phyloP scores from a whole-genome alignment of 1,140 invertebrate species.

The Rhyacophila brunnea region DNA sequence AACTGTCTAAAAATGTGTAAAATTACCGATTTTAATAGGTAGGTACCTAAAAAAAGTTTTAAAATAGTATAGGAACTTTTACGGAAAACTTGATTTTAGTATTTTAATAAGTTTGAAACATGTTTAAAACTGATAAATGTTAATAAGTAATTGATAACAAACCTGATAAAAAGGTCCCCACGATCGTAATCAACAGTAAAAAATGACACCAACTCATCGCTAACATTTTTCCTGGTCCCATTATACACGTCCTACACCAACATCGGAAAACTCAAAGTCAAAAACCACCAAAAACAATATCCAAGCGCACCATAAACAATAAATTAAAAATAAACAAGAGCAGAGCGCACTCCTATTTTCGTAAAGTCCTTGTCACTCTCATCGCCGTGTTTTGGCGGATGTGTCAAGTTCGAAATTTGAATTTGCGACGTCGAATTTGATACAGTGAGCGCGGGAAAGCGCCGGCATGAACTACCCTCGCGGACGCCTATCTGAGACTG shows the following conservation, averaged over 20 bases:
- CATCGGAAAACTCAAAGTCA: conserved; percentile 4
- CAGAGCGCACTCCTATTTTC: conserved; percentile 3
- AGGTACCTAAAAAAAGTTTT: no score
- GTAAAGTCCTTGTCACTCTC: conserved; percentile 1
- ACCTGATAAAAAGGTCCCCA: conserved; percentile 11
- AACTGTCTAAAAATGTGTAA: no score
- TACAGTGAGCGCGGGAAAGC: background rate
- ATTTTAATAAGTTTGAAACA: no score
- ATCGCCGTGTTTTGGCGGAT: background rate
- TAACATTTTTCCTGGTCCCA: conserved; percentile 10
- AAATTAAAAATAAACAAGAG: conserved; percentile 20
- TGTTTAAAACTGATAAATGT: no score
- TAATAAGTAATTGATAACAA: no score
- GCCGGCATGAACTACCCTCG: background rate
- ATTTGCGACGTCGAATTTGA: background rate
- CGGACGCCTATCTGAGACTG: conserved; percentile 9
- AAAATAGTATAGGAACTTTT: no score
- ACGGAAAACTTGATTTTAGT: no score
- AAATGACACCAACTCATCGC: conserved; percentile 12
- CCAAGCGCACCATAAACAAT: conserved; percentile 8
- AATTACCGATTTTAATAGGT: no score
- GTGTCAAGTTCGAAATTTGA: conserved; percentile 12
- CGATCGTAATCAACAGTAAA: conserved; percentile 7
- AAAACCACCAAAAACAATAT: conserved; percentile 4
- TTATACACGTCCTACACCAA: conserved; percentile 20